Evolutionary conservation across 2,797 vertebrate species (phyloP), one percentile per base, ranked within the genome.

Genomic region (Cottoperca gobio): DNA sequence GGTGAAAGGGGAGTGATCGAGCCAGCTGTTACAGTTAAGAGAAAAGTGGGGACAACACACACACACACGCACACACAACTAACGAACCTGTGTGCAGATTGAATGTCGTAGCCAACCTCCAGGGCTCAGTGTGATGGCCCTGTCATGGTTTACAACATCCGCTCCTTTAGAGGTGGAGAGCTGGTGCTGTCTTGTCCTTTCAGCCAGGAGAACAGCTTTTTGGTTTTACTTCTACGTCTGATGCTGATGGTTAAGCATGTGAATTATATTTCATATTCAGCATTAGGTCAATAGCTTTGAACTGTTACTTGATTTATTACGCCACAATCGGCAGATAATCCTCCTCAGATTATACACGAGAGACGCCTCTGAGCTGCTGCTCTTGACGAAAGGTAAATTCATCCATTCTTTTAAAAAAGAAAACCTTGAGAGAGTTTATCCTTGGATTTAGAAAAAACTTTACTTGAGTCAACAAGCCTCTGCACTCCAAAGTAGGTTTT

Each of bases 21-120:
- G 82, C 92, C 94, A 95, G 94, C 93, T 94, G 94, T 92, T 92
- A 68, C 79, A 81, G 87, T 80, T 46, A 40, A 46, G 58, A 57
- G 54, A 52, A 23, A 23, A 35, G 63, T 12, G 45, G 57, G 48
- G 28, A 8, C 31, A 19, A 59, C 39, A 21, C 24, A 55, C 28
- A 16, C 53, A 75, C 33, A 46, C 28, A 7, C 65, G 79, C 28
- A 62, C 26, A 12, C 58, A 67, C 33, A 35, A 23, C 5, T 70
- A 52, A 49, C 21, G 72, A 78, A 87, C 86, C 83, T 91, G 85
- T 64, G 81, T 65, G 68, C 74, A 76, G 91, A 93, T 92, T 93
- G 84, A 90, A 94, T 92, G 76, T 93, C 89, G 50, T 21, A 60
- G 65, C 80, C 85, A 70, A 77, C 76, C 90, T 86, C 74, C 50